phyloP scores from a whole-genome alignment of 2,797 vertebrate genomes.

The Zenarchopterus dispar region DNA sequence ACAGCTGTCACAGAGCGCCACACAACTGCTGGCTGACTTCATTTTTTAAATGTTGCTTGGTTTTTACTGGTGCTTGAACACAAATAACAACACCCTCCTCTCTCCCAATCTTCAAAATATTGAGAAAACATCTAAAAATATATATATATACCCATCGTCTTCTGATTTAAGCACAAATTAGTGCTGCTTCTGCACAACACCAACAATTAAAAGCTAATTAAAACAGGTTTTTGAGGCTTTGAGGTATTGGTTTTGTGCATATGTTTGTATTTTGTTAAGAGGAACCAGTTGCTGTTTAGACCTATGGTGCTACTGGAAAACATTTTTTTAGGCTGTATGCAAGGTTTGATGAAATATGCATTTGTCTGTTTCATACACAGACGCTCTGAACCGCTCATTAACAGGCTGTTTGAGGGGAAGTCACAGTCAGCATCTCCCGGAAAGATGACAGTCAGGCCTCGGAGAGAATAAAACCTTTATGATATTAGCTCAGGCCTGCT shows the following conservation, averaged over 20 bases:
- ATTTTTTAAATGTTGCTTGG: background rate
- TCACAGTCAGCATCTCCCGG: conserved; percentile 30
- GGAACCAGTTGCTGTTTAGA: background rate
- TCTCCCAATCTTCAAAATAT: background rate
- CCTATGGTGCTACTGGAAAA: background rate
- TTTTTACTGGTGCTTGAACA: conserved; percentile 6
- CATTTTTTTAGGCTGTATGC: background rate
- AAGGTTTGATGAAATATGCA: conserved; percentile 16
- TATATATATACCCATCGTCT: too few species aligned
- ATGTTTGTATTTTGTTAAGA: background rate
- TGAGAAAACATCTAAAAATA: background rate
- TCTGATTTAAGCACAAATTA: too few species aligned
- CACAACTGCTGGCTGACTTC: conserved; percentile 23
- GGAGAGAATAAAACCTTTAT: conserved; percentile 14
- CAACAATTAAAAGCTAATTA: too few species aligned
- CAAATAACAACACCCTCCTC: background rate
- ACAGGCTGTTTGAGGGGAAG: conserved; percentile 27
- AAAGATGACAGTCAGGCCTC: conserved; percentile 23
- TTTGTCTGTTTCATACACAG: background rate
- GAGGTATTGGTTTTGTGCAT: background rate
- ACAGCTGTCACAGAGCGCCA: conserved; percentile 17
- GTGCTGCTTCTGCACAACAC: too few species aligned
- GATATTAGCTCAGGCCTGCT: background rate
- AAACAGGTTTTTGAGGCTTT: background rate
- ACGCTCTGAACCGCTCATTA: conserved; percentile 10